Evolutionary conservation across 1,140 invertebrate species (phyloP), one percentile per base, ranked within the genome.

Genomic region (Leptopilina boulardi): DNA sequence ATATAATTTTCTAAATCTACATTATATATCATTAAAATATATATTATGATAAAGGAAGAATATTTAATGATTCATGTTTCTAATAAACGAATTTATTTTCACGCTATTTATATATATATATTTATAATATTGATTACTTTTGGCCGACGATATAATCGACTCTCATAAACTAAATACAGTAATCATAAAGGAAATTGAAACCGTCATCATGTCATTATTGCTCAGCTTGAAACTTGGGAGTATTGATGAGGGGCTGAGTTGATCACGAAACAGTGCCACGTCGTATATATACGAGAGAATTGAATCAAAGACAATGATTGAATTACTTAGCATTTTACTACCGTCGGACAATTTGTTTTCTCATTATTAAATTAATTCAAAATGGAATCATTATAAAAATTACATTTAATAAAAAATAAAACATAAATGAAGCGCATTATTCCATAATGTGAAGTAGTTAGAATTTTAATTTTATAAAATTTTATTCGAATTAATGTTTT

Each of bases 101-200:
- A 54, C 11, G 51, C 18, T 54, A 19, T 54, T 9, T 6, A 8
- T 47, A n/a, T n/a, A n/a, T n/a, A n/a, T n/a, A n/a, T n/a, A 51
- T 18, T 8, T 26, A 18, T 66, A 15, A 26, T 66, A 66, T 66
- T 66, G 59, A 66, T 66, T 66, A 30, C 23, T 66, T 66, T 66
- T 66, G 59, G 26, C 30, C 59, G 59, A 30, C 26, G 13, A 23
- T n/a, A n/a, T 11, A 30, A 13, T 10, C 8, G 13, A 66, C 21
- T 13, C 21, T 11, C 13, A n/a, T 23, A 26, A 30, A 66, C 26
- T 66, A 66, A 66, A 34, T 30, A 66, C 13, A 30, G 59, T 66
- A 66, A 66, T 66, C 59, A 66, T 66, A 30, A 66, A 66, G 59
- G 59, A 66, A 66, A 66, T 66, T 66, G 59, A 66, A 30, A 66